Base-by-base conservation (phyloP, 2,113 vertebrate genomes). In the Pseudonaja textilis region DNA sequence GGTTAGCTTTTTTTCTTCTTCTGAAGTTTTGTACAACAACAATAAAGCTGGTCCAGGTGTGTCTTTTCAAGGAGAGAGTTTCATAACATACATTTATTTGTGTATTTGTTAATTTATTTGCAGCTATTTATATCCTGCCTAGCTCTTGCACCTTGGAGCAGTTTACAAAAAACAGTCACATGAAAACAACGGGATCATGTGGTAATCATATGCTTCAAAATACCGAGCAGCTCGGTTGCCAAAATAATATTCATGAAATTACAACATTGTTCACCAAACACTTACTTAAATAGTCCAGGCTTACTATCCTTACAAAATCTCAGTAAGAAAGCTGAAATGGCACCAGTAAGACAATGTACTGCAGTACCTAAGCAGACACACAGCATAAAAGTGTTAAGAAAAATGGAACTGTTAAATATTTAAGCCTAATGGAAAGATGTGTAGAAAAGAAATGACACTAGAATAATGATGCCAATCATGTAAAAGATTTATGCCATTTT, bases 401-500 rank as follows among this genome's bases (percentile, higher is more conserved):
- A 87, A 87, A 87, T 47, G 45, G 42, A 87, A 50, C 5, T 87
- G 42, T 45, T 50, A 87, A 87, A 87, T 52, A 52, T 87, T 87
- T 87, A 52, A 52, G 25, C 9, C 2, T 85, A 93, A 93, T 20
- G 9, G 5, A 57, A 94, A 1, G 1, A 23, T 87, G 57, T 88
- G 92, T 95, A 23, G 56, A 22, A 14, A 61, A 61, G 20, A 50
- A 61, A 87, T 29, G 34, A 87, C n/a, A 11, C 4, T 87, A 57
- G 55, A 93, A 94, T 50, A 4, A 52, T 1, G 2, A 0, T 91
- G 34, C 50, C 87, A 93, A 42, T 88, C 1, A 26, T 85, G 2
- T 93, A 56, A 26, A 55, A 34, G 2, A 16, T 57, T 90, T 69
- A 89, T 39, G 34, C 2, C 88, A 26, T 92, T 96, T 93, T 87